Evolutionary conservation across 64 coral and sea anemone species (phyloP), one percentile per base, ranked within the genome.

Genomic region (Platygyra sinensis): DNA sequence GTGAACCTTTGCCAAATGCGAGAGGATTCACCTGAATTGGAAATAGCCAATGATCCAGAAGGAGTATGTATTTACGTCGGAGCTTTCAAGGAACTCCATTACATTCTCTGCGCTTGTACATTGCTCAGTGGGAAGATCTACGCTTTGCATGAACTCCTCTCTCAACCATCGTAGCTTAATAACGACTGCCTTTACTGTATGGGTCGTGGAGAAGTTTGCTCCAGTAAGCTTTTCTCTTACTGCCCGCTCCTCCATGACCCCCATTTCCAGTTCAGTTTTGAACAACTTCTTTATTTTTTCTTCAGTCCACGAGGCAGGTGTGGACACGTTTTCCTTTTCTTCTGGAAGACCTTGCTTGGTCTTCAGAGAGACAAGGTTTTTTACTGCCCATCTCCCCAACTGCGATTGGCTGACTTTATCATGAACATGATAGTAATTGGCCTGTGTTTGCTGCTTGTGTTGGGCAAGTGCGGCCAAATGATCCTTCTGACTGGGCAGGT

Each of bases 391-490:
- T 72, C 91, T 62, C 55, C 91, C 91, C 5, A 93, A 76, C 42
- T 93, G 84, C 4, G 91, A 79, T 55, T 93, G 75, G 20, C 19
- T 79, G 19, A 93, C 76, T 73, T 87, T 93, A 65, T 93, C 76
- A 55, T 93, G 59, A 12, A 93, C 65, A 13, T 84, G 63, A 30
- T 80, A 93, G 52, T 87, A 93, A 8, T 80, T 87, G 3, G 83
- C 83, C 71, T 93, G 91, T 0, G 91, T 93, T 46, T 77, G 20
- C 18, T 67, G 38, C 54, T 93, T 93, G 67, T 93, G 91, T 69
- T 93, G 91, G 10, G 83, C 90, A 64, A 92, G 82, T 25, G 83
- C 90, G 36, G 83, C 90, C 19, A 93, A 72, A 71, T 72, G 73
- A 52, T 93, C 91, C 39, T 81, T 69, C 52, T 88, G 33, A 71